phyloP scores from a whole-genome alignment of 2,113 vertebrate genomes.

The Harpagus bidentatus region DNA sequence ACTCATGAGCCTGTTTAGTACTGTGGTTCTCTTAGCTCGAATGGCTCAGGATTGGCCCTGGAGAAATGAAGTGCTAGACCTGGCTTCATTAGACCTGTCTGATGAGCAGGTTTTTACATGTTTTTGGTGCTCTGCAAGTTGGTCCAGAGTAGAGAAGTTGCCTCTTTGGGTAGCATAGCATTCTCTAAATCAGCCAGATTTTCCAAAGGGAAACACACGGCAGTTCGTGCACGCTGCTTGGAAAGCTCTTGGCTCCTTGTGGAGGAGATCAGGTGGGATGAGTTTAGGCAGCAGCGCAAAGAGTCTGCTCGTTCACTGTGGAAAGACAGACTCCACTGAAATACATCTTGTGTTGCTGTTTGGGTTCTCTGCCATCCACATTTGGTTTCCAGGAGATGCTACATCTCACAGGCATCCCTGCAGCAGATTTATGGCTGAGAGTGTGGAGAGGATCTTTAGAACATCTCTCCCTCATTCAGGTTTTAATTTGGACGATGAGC shows the following conservation, averaged over 20 bases:
- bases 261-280: background rate
- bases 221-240: background rate
- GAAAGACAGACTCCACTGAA: background rate
- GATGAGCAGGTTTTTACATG: background rate
- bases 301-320: background rate
- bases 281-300: background rate
- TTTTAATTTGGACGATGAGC: background rate
- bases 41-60: background rate
- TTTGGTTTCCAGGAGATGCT: background rate
- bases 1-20: background rate
- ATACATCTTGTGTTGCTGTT: background rate
- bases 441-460: background rate
- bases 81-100: background rate
- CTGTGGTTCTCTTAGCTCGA: background rate
- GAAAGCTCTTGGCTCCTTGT: background rate
- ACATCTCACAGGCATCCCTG: background rate
- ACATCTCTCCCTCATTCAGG: background rate
- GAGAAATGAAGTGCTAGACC: background rate
- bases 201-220: fast-evolving
- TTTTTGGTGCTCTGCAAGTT: background rate
- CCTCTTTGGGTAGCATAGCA: background rate
- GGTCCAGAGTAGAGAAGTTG: background rate
- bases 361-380: background rate
- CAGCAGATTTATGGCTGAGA: background rate
- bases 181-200: background rate